A percentile compares a stretch with the other conserved stretches of the same genome.
These are phyloP conservation scores for Theocolax elegans DNA, from an alignment of 1,140 invertebrate genomes.

Conservation along the genomic window DNA sequence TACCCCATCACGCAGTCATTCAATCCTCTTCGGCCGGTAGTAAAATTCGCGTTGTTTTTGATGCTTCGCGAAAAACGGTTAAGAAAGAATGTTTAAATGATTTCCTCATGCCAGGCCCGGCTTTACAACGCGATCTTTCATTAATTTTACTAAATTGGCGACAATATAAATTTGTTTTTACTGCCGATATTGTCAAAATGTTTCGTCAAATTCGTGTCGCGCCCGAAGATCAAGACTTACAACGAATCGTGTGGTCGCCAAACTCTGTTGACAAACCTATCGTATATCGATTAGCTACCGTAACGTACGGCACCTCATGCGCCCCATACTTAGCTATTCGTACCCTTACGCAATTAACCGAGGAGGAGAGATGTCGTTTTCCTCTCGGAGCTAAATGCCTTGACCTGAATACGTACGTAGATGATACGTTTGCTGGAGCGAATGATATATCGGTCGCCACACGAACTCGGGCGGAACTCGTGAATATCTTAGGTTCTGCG, in stretches of 20 bases:
- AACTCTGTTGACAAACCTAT: background rate
- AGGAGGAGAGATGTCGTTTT: background rate
- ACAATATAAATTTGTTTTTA: slow-evolving; percentile 40
- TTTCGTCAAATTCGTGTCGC: slow-evolving; percentile 53
- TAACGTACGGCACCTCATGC: background rate
- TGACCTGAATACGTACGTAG: background rate
- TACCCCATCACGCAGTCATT: slow-evolving; percentile 27
- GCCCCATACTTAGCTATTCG: background rate
- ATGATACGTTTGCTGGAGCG: background rate
- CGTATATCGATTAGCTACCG: background rate
- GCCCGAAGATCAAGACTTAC: slow-evolving; percentile 45
- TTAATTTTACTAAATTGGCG: slow-evolving; percentile 32
- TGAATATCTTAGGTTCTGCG: background rate
- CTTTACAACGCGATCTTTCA: background rate
- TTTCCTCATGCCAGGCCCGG: slow-evolving; percentile 16
- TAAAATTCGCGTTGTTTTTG: slow-evolving; percentile 29
- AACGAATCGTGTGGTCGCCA: slow-evolving; percentile 50
- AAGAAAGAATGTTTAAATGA: slow-evolving; percentile 21
- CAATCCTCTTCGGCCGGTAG: background rate
- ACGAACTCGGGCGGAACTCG: background rate
- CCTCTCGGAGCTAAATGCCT: background rate
- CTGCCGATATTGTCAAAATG: slow-evolving; percentile 54
- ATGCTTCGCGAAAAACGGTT: background rate
- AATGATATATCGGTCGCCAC: background rate
- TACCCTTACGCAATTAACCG: background rate